Evolutionary conservation across 2,113 vertebrate genomes (phyloP).

Genomic region (Setophaga coronata): DNA sequence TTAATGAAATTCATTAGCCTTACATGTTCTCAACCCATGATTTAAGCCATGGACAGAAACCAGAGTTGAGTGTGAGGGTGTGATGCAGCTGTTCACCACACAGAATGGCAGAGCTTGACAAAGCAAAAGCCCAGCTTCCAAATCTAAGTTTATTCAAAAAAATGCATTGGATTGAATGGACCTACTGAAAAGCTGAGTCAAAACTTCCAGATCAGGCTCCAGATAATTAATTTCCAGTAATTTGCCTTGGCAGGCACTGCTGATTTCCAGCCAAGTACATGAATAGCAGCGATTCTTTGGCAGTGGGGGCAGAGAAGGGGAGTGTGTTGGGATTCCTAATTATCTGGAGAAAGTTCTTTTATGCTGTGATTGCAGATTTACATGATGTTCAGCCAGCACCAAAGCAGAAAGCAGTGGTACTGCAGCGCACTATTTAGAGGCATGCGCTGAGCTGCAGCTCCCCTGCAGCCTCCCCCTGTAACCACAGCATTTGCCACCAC

Average conservation of each 20-base stretch:
- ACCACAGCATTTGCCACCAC: neutral
- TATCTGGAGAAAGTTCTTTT: neutral
- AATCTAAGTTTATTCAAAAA: neutral
- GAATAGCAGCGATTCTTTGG: neutral
- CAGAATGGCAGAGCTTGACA: neutral
- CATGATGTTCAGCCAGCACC: neutral
- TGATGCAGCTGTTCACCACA: neutral
- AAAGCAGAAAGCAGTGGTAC: neutral
- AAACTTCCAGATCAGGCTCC: neutral
- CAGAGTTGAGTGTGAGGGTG: neutral
- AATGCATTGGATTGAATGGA: neutral
- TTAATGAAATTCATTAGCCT: neutral
- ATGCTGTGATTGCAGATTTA: neutral
- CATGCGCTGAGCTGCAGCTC: neutral
- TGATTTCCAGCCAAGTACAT: constrained; percentile 4
- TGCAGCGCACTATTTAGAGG: neutral
- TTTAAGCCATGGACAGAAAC: neutral
- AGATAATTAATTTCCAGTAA: constrained; percentile 28
- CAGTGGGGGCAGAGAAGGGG: neutral
- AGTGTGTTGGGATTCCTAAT: neutral
- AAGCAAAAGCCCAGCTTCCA: neutral
- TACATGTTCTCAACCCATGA: neutral
- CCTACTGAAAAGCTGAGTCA: neutral
- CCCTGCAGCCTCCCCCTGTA: neutral
- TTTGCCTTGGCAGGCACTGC: neutral